These are phyloP conservation scores for Microdon myrmicae DNA, from an alignment of 2,888 invertebrate species.

Conservation along the genomic window DNA sequence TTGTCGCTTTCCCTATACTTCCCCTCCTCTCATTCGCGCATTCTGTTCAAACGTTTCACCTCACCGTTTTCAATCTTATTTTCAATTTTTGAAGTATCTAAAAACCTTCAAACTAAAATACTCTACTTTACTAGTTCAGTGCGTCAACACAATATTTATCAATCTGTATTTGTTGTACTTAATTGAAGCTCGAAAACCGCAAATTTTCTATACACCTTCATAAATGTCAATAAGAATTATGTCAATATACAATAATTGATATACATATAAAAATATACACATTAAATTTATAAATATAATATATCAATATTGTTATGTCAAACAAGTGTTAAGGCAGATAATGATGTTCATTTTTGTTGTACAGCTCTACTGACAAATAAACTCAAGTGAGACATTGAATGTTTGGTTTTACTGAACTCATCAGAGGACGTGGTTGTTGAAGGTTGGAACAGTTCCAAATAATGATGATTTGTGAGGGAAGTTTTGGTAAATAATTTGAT, in stretches of 20 bases:
- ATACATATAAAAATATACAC: conserved; percentile 7
- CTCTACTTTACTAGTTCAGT: no score
- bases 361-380: conserved; percentile 43
- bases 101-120: no score
- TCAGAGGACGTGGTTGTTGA: no score
- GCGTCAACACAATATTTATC: no score
- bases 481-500: no score
- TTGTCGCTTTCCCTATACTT: no score
- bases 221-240: no score
- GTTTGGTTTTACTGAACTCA: background rate
- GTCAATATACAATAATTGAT: no score
- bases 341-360: conserved; percentile 40
- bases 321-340: conserved; percentile 17
- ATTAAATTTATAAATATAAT: conserved; percentile 28
- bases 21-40: no score
- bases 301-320: conserved; percentile 25
- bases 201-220: conserved; percentile 16
- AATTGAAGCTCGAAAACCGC: conserved; percentile 29
- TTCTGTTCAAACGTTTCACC: conserved; percentile 19
- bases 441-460: no score
- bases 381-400: conserved; percentile 31
- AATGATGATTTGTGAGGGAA: no score
- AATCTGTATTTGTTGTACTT: conserved; percentile 36
- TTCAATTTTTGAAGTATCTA: conserved; percentile 2
- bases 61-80: conserved; percentile 2